Base-by-base conservation (phyloP, 2,797 vertebrate genomes). In the Schizothorax lantsangensis region DNA sequence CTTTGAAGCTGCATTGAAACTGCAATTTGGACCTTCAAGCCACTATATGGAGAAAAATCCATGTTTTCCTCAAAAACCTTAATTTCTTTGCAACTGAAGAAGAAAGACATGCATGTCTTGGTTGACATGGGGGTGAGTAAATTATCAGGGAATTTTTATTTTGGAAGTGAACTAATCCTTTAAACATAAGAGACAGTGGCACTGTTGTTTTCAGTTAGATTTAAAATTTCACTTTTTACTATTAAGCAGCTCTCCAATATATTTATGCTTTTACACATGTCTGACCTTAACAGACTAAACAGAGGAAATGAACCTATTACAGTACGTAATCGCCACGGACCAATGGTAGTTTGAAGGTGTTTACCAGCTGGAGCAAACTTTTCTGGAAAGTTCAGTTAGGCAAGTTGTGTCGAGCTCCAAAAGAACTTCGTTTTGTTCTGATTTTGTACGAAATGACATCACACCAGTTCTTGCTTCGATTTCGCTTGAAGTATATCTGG, bases 401-500 rank as follows among this genome's bases (percentile, higher is more conserved):
- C 64, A 68, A 36, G 64, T 68, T 19, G 30, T 19, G 17, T 19
- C 6, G 1, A 66, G 17, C 33, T 4, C 33, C 64, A 68, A 33
- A 33, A 1, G 1, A 59, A 59, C 57, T 52, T 59, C 0, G 23
- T 9, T 59, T n/a, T 10, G 21, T 3, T 59, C 23, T n/a, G 57
- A 59, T 59, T 59, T n/a, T 59, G 23, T 59, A 11, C 15, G 6
- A 66, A 66, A 9, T 19, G 33, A 36, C 64, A 8, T 17, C 64
- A 19, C 30, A 68, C 30, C 64, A 36, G 33, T 68, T 36, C 33
- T 36, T 36, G 7, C 54, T 43, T 87, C 66, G 6, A 9, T 40
- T 59, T 72, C 26, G 21, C 33, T 45, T 86, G 26, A 19, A 49
- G 49, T 81, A 52, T 66, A 52, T 75, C 84, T 26, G 2, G 68